These are phyloP conservation scores for Bothrops jararaca DNA, from an alignment of 2,113 vertebrate genomes.

Conservation along the genomic window DNA sequence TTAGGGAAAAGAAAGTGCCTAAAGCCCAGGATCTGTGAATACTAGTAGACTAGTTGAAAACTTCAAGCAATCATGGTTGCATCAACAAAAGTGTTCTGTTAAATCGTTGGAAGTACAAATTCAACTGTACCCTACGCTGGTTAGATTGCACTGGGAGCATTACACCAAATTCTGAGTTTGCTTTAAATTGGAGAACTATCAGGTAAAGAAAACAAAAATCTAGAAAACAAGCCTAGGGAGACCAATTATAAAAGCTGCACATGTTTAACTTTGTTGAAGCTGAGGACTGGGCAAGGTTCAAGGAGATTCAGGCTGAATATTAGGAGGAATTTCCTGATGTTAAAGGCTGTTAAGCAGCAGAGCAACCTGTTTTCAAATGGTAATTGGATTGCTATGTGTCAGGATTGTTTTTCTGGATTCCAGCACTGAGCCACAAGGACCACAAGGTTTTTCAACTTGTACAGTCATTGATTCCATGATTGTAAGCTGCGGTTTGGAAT, in stretches of 20 bases:
- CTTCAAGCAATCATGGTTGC: neutral
- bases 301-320: neutral
- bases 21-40: neutral
- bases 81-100: neutral
- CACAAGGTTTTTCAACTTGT: neutral
- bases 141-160: neutral
- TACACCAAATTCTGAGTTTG: neutral
- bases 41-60: neutral
- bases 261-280: neutral
- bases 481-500: neutral
- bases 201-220: neutral
- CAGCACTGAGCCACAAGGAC: neutral
- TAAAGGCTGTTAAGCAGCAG: neutral
- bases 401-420: neutral
- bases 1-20: neutral
- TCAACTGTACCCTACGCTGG: neutral
- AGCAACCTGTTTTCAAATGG: neutral
- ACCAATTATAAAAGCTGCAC: neutral
- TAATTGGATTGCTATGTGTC: neutral
- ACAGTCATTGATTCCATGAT: neutral
- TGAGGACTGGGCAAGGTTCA: neutral
- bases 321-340: neutral
- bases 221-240: neutral
- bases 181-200: neutral
- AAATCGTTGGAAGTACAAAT: neutral